These are phyloP conservation scores for Drosophila borealis DNA, from an alignment of 2,888 invertebrate genomes.

Conservation along the genomic window DNA sequence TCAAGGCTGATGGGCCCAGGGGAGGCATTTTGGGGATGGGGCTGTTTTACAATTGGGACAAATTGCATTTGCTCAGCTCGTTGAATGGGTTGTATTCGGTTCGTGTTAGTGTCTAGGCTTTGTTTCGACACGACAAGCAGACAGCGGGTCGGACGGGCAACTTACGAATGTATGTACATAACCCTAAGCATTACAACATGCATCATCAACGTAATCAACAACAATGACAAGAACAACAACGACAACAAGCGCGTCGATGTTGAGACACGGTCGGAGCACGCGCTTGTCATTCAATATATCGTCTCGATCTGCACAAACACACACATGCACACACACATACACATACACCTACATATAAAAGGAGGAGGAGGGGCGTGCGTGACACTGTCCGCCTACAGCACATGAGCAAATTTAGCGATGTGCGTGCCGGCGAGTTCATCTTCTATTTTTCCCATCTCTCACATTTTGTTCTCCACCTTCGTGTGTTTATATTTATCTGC, in stretches of 20 bases:
- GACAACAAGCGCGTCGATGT: conserved; percentile 12
- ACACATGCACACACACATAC: background rate
- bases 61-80: conserved; percentile 81
- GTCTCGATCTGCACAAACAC: conserved; percentile 50
- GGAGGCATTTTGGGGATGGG: conserved; percentile 3
- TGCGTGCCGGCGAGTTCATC: conserved; percentile 74
- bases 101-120: conserved; percentile 52
- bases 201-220: conserved; percentile 77
- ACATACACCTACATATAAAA: background rate
- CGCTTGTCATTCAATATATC: conserved; percentile 76
- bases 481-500: conserved; percentile 73
- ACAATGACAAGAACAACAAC: conserved; percentile 43
- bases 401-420: conserved; percentile 64
- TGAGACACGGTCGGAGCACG: conserved; percentile 45
- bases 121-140: conserved; percentile 29
- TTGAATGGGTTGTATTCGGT: conserved; percentile 41
- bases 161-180: conserved; percentile 28
- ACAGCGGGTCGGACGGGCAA: conserved; percentile 34
- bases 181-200: conserved; percentile 78
- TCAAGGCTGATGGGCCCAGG: conserved; percentile 53
- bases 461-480: conserved; percentile 25
- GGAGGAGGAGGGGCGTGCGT: background rate
- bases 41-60: conserved; percentile 77
- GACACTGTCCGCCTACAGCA: conserved; percentile 44
- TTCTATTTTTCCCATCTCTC: conserved; percentile 31